Conservation (phyloP, 2,888 invertebrate genomes). For the Sturmia bella region DNA sequence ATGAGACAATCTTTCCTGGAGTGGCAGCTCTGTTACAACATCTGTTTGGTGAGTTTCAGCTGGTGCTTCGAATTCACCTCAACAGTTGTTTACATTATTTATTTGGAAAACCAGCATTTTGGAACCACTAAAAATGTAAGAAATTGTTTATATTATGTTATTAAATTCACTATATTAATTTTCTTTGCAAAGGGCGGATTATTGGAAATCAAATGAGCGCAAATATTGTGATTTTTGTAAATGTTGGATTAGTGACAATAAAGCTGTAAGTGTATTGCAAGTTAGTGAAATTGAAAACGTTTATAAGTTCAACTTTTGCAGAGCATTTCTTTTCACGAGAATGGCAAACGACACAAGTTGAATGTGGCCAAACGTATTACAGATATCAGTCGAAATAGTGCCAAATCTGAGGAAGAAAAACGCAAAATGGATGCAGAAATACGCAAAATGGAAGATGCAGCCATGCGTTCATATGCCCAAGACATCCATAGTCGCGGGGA, state of each 20-base stretch:
- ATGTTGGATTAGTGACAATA: slow-evolving; percentile 99
- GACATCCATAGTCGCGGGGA: slow-evolving; percentile 85
- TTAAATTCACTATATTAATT: neutral
- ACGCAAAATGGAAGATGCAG: slow-evolving; percentile 94
- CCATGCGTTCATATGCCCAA: slow-evolving; percentile 92
- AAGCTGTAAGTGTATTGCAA: slow-evolving; percentile 85
- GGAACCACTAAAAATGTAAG: slow-evolving; percentile 30
- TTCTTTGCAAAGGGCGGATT: slow-evolving; percentile 88
- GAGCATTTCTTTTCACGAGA: slow-evolving; percentile 97
- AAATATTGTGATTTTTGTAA: slow-evolving; percentile 99
- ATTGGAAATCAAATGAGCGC: slow-evolving; percentile 97
- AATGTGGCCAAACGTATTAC: slow-evolving; percentile 93
- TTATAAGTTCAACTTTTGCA: slow-evolving; percentile 77
- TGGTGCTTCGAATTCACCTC: neutral
- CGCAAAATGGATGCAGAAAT: slow-evolving; percentile 90
- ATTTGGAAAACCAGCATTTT: neutral
- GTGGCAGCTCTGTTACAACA: neutral
- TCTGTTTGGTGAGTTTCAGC: neutral
- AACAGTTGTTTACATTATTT: slow-evolving; percentile 17
- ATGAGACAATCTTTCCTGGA: neutral
- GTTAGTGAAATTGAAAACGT: neutral
- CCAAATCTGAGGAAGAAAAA: slow-evolving; percentile 89
- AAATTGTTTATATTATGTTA: neutral
- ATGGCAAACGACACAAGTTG: slow-evolving; percentile 94
- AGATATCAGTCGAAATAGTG: slow-evolving; percentile 91